phyloP scores from a whole-genome alignment of 1,140 invertebrate species.

The Protaetia brevitarsis region DNA sequence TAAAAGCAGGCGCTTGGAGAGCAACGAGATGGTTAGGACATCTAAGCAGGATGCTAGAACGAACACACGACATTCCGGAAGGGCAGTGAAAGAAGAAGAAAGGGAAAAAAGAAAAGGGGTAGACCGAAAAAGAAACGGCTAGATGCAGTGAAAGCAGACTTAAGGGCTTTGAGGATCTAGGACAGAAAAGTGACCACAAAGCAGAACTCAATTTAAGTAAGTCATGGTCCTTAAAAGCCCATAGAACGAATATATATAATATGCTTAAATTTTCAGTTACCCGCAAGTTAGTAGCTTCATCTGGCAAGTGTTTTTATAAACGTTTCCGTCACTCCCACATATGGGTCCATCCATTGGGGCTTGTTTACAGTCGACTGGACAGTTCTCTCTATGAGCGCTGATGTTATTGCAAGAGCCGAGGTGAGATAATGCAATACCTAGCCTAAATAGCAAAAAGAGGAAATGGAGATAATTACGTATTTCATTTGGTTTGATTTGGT shows the following conservation, averaged over 20 bases:
- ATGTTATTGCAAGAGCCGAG: slow-evolving; percentile 85
- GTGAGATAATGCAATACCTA: slow-evolving; percentile 66
- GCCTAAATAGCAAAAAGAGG: slow-evolving; percentile 52
- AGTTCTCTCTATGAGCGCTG: slow-evolving; percentile 81
- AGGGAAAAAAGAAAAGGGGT: no score
- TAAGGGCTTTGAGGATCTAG: no score
- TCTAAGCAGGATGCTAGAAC: no score
- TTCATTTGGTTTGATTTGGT: not conserved
- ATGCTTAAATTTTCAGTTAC: slow-evolving; percentile 56
- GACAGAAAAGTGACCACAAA: no score
- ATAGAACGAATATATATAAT: no score
- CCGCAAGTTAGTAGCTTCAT: slow-evolving; percentile 89
- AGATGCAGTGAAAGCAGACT: no score
- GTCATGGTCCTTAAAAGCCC: not conserved
- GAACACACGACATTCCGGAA: no score
- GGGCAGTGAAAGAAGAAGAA: no score
- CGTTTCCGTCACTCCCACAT: slow-evolving; percentile 88
- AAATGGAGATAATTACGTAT: slow-evolving; percentile 4
- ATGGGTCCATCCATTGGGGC: slow-evolving; percentile 83
- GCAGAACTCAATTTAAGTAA: no score
- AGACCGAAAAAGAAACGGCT: no score
- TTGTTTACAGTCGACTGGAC: slow-evolving; percentile 79
- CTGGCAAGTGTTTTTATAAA: slow-evolving; percentile 90
- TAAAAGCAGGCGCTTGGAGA: no score
- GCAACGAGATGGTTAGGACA: no score